phyloP scores from a whole-genome alignment of 2,888 invertebrate genomes.

The Drosophila paranaensis region DNA sequence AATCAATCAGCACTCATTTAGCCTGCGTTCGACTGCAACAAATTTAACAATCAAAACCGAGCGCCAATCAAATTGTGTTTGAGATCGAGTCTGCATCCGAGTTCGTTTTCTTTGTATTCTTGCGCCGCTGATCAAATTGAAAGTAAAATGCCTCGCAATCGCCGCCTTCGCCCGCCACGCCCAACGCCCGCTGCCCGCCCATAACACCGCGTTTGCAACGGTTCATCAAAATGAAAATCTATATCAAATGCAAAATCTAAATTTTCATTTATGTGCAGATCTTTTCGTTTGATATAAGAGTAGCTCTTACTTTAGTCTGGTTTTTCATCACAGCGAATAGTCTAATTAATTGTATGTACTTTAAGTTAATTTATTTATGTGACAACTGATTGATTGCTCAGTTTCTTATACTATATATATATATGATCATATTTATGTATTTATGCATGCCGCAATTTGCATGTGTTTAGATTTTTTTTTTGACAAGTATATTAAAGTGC shows the following conservation, averaged over 20 bases:
- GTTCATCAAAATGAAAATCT: constrained; percentile 14
- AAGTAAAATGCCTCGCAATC: constrained; percentile 22
- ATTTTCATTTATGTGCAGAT: constrained; percentile 51
- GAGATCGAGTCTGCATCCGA: constrained; percentile 52
- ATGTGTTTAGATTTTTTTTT: constrained; percentile 49
- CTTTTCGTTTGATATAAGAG: constrained; percentile 31
- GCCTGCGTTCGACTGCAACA: constrained; percentile 38
- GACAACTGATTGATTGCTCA: constrained; percentile 17
- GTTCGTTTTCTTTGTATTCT: constrained; percentile 35
- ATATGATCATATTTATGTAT: constrained; percentile 44
- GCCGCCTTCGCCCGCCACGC: constrained; percentile 27
- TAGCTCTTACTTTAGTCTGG: constrained; percentile 44
- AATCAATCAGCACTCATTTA: constrained; percentile 72
- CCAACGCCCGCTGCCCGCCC: constrained; percentile 24
- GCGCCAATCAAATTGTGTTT: constrained; percentile 49
- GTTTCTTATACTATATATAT: constrained; percentile 35
- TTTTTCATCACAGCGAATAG: constrained; percentile 43
- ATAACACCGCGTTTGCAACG: constrained; percentile 22
- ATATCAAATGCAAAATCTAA: constrained; percentile 20
- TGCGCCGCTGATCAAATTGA: constrained; percentile 49
- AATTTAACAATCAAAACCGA: constrained; percentile 54
- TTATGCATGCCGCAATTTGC: constrained; percentile 64
- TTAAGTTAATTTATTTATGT: constrained; percentile 41
- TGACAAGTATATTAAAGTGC: constrained; percentile 37
- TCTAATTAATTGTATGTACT: constrained; percentile 40